phyloP scores from a whole-genome alignment of 1,140 invertebrate genomes.

The Hestina assimilis region DNA sequence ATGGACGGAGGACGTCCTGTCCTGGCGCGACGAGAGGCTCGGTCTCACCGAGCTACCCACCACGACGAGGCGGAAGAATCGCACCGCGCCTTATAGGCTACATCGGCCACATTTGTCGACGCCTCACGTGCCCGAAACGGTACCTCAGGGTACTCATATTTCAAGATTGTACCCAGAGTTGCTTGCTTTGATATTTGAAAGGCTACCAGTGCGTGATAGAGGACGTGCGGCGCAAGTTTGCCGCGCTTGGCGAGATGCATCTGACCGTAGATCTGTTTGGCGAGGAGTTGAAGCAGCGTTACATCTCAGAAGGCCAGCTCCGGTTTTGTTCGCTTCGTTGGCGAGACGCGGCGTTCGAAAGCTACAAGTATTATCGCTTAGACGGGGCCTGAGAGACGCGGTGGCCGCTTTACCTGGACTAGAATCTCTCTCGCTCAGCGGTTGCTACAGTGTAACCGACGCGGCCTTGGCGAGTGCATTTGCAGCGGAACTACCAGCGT shows the following conservation, averaged over 20 bases:
- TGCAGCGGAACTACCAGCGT: constrained; percentile 83
- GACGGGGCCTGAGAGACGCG: constrained; percentile 91
- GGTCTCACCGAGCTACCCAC: constrained; percentile 66
- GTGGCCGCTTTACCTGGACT: constrained; percentile 91
- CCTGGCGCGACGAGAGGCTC: constrained; percentile 69
- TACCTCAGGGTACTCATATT: constrained; percentile 85
- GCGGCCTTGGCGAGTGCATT: constrained; percentile 90
- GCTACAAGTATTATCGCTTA: constrained; percentile 92
- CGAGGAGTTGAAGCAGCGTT: constrained; percentile 93
- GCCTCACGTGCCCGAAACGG: constrained; percentile 62
- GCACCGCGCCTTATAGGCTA: constrained; percentile 77
- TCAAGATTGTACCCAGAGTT: constrained; percentile 95
- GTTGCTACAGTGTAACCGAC: constrained; percentile 95
- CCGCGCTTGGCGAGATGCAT: constrained; percentile 92
- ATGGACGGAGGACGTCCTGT: constrained; percentile 70
- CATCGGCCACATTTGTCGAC: constrained; percentile 79
- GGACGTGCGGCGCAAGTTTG: constrained; percentile 95
- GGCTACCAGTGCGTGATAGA: constrained; percentile 92
- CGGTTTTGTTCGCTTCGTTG: constrained; percentile 90
- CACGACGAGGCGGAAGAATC: constrained; percentile 68
- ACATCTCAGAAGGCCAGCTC: constrained; percentile 90
- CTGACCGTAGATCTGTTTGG: constrained; percentile 95
- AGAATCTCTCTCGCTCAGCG: constrained; percentile 92
- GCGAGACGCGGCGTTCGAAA: constrained; percentile 91
- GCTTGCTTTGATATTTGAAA: constrained; percentile 93